These are phyloP conservation scores for Plagodis dolabraria DNA, from an alignment of 2,888 invertebrate species.

Conservation along the genomic window DNA sequence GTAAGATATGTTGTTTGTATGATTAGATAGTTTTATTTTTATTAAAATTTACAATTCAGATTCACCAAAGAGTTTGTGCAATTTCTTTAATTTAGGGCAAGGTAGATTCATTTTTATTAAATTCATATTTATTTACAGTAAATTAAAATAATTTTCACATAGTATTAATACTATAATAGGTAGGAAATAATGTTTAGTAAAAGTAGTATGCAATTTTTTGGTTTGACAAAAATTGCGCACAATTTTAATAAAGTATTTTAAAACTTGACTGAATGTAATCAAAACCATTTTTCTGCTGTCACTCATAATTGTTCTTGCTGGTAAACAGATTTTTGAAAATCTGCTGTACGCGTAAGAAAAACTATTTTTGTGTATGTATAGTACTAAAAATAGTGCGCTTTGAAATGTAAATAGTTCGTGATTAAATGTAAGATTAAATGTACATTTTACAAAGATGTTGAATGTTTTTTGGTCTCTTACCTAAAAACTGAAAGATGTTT, in stretches of 20 bases:
- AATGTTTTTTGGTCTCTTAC: too few species aligned
- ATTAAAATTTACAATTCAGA: not conserved
- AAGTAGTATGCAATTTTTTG: constrained; percentile 30
- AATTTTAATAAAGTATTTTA: constrained; percentile 23
- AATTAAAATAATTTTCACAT: not conserved
- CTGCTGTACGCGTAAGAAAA: constrained; percentile 42
- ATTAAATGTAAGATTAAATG: constrained; percentile 81
- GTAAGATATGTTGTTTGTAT: too few species aligned
- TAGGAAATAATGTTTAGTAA: constrained; percentile 25
- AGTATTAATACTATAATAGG: constrained; percentile 2
- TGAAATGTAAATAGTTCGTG: constrained; percentile 79
- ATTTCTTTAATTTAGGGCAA: constrained; percentile 15
- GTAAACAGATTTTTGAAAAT: constrained; percentile 5
- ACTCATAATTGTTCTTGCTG: not conserved
- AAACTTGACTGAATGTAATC: constrained; percentile 33
- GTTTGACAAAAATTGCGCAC: constrained; percentile 35
- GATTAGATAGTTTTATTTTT: not conserved
- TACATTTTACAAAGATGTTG: constrained; percentile 76
- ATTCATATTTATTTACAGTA: not conserved
- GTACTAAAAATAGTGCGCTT: constrained; percentile 64
- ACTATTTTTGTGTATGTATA: constrained; percentile 78
- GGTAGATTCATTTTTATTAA: not conserved
- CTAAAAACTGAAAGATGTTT: too few species aligned
- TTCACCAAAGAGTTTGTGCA: constrained; percentile 40
- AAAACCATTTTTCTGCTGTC: constrained; percentile 13